Conservation (phyloP, 2,113 vertebrate genomes). For the Silurus asotus region DNA sequence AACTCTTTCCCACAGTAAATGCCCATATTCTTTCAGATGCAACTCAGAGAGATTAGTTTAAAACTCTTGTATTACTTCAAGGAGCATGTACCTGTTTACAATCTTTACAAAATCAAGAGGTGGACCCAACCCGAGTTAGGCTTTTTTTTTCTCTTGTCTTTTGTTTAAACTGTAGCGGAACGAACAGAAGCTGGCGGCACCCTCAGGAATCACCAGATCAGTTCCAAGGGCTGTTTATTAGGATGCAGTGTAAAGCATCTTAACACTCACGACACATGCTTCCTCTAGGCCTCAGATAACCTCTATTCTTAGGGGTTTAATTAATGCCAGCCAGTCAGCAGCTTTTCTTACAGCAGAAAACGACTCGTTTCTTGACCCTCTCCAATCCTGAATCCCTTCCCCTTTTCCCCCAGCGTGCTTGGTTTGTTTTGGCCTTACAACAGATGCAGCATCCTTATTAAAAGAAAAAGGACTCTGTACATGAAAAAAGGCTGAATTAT, state of each 20-base stretch:
- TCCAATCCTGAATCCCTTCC: conserved; percentile 73
- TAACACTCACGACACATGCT: conserved; percentile 64
- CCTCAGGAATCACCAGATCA: conserved; percentile 7
- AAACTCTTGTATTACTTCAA: neutral
- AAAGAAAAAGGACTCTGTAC: conserved; percentile 71
- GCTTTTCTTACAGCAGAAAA: conserved; percentile 75
- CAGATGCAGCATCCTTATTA: conserved; percentile 77
- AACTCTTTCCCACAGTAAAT: neutral
- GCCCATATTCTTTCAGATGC: neutral
- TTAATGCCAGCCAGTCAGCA: conserved; percentile 74
- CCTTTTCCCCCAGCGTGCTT: conserved; percentile 68
- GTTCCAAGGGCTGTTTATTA: conserved; percentile 60
- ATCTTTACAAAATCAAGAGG: neutral
- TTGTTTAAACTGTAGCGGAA: neutral
- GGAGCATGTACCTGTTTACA: neutral
- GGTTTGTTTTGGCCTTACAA: conserved; percentile 73
- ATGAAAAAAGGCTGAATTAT: conserved; percentile 76
- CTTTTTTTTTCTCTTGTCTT: neutral
- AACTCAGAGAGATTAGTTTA: neutral
- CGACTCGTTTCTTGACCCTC: conserved; percentile 74
- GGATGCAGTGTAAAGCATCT: conserved; percentile 66
- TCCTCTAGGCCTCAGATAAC: conserved; percentile 76
- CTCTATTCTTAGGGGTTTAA: conserved; percentile 81
- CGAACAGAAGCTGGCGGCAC: conserved; percentile 18
- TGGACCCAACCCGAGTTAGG: neutral